Percentiles rank a stretch among this genome's conserved stretches.
These are phyloP conservation scores for Cataglyphis hispanica DNA, from an alignment of 1,140 invertebrate genomes.

Conservation along the genomic window DNA sequence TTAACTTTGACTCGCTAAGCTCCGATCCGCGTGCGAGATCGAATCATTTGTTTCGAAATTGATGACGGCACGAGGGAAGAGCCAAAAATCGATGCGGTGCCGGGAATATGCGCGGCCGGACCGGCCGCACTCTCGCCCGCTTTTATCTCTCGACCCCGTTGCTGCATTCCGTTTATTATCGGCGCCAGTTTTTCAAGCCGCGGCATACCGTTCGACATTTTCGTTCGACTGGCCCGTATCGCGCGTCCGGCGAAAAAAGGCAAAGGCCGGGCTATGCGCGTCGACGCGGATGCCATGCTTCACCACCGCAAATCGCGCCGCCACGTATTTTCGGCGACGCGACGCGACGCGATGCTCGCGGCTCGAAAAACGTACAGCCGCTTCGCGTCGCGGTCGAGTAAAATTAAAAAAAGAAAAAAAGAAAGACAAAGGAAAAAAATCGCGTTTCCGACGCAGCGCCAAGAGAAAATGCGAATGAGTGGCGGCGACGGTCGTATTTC, in stretches of 20 bases:
- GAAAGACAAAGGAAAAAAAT: slow-evolving; percentile 27
- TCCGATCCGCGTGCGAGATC: background rate
- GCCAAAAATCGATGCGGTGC: slow-evolving; percentile 53
- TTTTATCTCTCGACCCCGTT: slow-evolving; percentile 70
- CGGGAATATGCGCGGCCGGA: slow-evolving; percentile 46
- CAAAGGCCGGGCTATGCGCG: slow-evolving; percentile 23
- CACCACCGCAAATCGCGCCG: slow-evolving; percentile 49
- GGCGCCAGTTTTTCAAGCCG: slow-evolving; percentile 69
- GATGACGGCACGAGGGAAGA: slow-evolving; percentile 44
- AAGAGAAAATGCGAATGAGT: slow-evolving; percentile 7
- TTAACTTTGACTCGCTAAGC: background rate
- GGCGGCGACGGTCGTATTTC: slow-evolving; percentile 24
- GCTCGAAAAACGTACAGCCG: slow-evolving; percentile 22
- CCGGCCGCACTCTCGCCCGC: slow-evolving; percentile 38
- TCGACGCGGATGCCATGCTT: slow-evolving; percentile 39
- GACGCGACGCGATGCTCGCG: background rate
- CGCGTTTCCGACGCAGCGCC: background rate
- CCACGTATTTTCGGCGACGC: slow-evolving; percentile 29
- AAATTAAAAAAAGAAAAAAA: slow-evolving; percentile 34
- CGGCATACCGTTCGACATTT: slow-evolving; percentile 55
- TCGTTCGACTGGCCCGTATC: slow-evolving; percentile 61
- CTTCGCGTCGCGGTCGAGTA: slow-evolving; percentile 34
- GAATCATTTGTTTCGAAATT: slow-evolving; percentile 59
- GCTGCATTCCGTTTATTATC: slow-evolving; percentile 73
- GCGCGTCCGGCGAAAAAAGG: slow-evolving; percentile 62